These are phyloP conservation scores for Oplegnathus fasciatus DNA, from an alignment of 2,113 vertebrate genomes.

Conservation along the genomic window DNA sequence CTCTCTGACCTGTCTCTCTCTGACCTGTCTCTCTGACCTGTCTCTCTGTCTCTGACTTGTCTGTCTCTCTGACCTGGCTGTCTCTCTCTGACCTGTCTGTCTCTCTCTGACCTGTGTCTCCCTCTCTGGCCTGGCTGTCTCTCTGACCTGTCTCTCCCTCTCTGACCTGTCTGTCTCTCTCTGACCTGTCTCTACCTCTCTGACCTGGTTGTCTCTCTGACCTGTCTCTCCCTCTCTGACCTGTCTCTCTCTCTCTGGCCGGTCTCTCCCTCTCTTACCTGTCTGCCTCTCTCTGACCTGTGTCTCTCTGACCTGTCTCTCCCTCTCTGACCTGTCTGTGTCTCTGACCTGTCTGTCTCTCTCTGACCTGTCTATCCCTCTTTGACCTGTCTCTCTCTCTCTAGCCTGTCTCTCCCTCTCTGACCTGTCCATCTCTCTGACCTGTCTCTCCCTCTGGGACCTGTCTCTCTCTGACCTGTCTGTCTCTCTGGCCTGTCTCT, in stretches of 20 bases:
- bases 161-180: too few species aligned
- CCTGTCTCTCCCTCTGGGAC: constrained; percentile 84
- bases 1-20: neutral
- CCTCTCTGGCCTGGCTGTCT: too few species aligned
- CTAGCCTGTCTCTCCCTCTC: neutral
- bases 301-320: neutral
- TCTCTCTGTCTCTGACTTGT: too few species aligned
- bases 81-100: neutral
- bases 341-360: neutral
- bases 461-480: constrained; percentile 91
- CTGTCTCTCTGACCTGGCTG: neutral
- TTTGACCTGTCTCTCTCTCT: neutral
- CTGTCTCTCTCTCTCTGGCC: too few species aligned
- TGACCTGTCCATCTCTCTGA: neutral
- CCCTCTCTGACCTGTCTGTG: neutral
- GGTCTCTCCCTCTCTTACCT: neutral
- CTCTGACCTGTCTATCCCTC: neutral
- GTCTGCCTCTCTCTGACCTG: neutral
- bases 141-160: too few species aligned
- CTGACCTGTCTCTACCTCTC: too few species aligned
- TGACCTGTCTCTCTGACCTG: neutral
- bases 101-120: too few species aligned
- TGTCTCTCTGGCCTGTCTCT: too few species aligned
- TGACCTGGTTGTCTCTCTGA: too few species aligned
- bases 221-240: too few species aligned